Evolutionary conservation across 2,113 vertebrate genomes (phyloP), one percentile per base, ranked within the genome.

Genomic region (Oenanthe oenanthe): DNA sequence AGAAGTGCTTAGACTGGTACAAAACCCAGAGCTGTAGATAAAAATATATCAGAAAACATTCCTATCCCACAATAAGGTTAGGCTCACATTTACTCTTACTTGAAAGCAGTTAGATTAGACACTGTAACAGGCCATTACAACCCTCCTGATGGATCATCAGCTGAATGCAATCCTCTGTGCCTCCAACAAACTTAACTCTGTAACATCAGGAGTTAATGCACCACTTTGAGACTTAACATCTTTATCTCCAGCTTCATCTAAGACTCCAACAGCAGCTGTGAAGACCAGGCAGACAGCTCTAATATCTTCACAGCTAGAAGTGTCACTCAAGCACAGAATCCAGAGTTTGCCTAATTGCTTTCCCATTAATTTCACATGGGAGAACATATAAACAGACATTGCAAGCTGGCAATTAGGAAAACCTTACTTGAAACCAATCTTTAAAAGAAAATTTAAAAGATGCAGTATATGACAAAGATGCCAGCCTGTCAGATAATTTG

Each of bases 311-410:
- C 71, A 93, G 92, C 57, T 38, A 87, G 50, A 82, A 87, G 40
- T 0, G 0, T 56, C 89, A 82, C 77, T 84, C 85, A 89, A 43
- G n/a, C 61, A 3, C 70, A 72, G 88, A 81, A 84, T n/a, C 36
- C 54, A 2, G 62, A 80, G 68, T 61, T 51, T 74, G 72, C 66
- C 38, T 95, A 94, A 91, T 70, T 70, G 67, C 58, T 70, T 85
- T 85, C 71, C 75, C 67, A 82, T 89, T 89, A 93, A 91, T 92
- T 93, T 89, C 81, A 34, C 70, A 94, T 42, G 73, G 54, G 73
- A 78, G 82, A 77, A 78, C 60, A 87, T 16, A 62, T 3, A 77
- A 66, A 87, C 61, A 89, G 70, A 48, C 72, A 25, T 4, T 20
- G 43, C 0, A 5, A 80, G 60, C 45, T 76, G 82, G 47, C 38